These are phyloP conservation scores for Pygathrix nemaeus DNA, from an alignment of 2,113 vertebrate species.

Conservation along the genomic window DNA sequence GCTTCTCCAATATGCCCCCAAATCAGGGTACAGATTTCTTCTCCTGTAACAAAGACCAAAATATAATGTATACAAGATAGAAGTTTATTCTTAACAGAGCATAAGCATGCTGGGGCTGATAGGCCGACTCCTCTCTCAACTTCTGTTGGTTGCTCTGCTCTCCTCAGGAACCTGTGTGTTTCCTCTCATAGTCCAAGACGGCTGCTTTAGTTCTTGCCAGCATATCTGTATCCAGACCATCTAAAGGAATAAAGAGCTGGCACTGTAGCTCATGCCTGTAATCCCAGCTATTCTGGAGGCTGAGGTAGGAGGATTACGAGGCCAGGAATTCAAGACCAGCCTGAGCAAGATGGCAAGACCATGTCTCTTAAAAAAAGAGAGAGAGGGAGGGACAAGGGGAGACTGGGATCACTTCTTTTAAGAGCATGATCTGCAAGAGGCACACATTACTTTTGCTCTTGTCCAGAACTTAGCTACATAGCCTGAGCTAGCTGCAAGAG, in stretches of 20 bases:
- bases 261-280: not conserved
- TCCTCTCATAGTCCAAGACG: not conserved
- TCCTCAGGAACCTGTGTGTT: not conserved
- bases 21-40: not conserved
- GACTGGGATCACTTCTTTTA: not conserved
- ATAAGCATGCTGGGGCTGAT: not conserved
- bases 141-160: not conserved
- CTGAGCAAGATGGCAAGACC: not conserved
- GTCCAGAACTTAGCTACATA: not conserved
- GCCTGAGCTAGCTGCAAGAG: not conserved
- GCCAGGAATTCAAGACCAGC: not conserved
- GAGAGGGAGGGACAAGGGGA: not conserved
- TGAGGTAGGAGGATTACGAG: not conserved
- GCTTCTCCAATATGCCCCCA: not conserved
- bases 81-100: not conserved
- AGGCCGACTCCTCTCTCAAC: not conserved
- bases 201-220: not conserved
- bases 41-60: not conserved
- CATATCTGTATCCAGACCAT: not conserved
- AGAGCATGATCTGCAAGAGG: not conserved
- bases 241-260: not conserved
- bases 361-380: not conserved
- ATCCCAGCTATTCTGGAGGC: not conserved
- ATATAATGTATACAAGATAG: not conserved
- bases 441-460: not conserved